Conservation (phyloP, 2,888 invertebrate species). For the Eueremaeus valkanovi region DNA sequence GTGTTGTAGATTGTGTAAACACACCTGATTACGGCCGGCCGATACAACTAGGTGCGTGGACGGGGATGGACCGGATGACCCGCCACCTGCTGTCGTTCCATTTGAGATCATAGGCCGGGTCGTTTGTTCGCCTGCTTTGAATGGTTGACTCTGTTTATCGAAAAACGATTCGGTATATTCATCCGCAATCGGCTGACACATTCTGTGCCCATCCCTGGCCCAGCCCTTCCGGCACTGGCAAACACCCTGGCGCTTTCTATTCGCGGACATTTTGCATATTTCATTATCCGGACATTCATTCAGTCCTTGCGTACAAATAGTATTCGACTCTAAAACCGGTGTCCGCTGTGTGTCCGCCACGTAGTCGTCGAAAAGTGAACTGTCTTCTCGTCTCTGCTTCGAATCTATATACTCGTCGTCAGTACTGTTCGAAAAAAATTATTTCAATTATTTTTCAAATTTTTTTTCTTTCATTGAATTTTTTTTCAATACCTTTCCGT, state of each 20-base stretch:
- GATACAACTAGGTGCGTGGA: constrained; percentile 51
- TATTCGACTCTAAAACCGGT: not conserved
- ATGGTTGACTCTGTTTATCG: no score
- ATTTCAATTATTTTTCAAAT: no score
- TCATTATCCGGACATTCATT: constrained; percentile 65
- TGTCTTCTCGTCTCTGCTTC: constrained; percentile 40
- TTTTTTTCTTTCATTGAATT: no score
- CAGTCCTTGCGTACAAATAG: constrained; percentile 61
- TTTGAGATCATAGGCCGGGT: not conserved
- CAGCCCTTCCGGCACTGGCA: constrained; percentile 69
- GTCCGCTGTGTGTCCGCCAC: not conserved
- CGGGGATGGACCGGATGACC: constrained; percentile 51
- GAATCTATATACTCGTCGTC: constrained; percentile 14
- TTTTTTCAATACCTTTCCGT: not conserved
- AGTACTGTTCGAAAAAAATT: no score
- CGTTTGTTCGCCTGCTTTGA: no score
- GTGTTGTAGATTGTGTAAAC: no score
- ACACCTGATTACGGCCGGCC: constrained; percentile 50
- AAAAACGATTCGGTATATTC: not conserved
- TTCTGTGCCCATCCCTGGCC: constrained; percentile 53
- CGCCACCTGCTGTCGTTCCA: constrained; percentile 46
- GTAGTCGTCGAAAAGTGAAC: constrained; percentile 34
- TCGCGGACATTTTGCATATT: constrained; percentile 61
- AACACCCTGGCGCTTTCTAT: constrained; percentile 63
- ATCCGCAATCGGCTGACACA: constrained; percentile 45